phyloP scores from a whole-genome alignment of 2,797 vertebrate genomes.

The Periophthalmus magnuspinnatus region DNA sequence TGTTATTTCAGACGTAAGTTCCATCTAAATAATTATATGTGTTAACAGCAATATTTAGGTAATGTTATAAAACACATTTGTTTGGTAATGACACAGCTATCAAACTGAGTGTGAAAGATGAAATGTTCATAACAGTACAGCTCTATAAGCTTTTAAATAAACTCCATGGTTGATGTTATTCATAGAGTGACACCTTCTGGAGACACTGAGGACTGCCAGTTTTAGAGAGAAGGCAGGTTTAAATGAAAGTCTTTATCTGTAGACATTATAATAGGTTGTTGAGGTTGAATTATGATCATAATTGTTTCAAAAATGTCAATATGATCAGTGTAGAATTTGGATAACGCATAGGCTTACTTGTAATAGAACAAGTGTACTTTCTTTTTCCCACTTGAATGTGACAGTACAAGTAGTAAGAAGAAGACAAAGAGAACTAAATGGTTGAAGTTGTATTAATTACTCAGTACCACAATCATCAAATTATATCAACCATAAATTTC shows the following conservation, averaged over 20 bases:
- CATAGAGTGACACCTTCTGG: slow-evolving; percentile 70
- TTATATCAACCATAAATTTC: too few relatives aligned
- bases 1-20: background rate
- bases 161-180: background rate
- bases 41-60: too few relatives aligned
- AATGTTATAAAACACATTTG: background rate
- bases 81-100: too few relatives aligned
- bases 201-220: slow-evolving; percentile 38
- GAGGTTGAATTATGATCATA: background rate
- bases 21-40: background rate
- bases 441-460: too few relatives aligned
- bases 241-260: background rate
- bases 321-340: background rate
- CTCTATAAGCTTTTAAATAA: background rate
- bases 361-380: too few relatives aligned
- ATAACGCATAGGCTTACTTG: background rate
- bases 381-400: too few relatives aligned
- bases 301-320: background rate
- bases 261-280: background rate
- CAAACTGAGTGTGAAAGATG: background rate
- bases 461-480: too few relatives aligned
- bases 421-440: too few relatives aligned
- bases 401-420: too few relatives aligned
- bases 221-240: background rate
- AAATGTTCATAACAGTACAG: background rate